Conservation (phyloP, 2,797 vertebrate species). For the Acridotheres tristis region DNA sequence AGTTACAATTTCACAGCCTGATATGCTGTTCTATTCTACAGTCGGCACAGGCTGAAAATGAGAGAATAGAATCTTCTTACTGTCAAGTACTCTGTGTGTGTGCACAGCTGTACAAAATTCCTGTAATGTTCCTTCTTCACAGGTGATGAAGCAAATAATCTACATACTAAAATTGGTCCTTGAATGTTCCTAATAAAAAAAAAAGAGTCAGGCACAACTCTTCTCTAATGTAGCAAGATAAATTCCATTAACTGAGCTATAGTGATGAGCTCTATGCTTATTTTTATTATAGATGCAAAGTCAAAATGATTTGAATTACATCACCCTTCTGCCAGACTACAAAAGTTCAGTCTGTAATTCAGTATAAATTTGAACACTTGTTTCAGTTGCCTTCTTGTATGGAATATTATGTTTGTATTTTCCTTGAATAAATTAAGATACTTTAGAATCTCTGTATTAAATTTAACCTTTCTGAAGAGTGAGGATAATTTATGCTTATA, state of each 20-base stretch:
- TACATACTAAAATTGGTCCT: background rate
- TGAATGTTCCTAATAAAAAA: background rate
- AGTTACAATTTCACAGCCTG: background rate
- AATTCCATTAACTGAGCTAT: background rate
- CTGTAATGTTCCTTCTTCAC: background rate
- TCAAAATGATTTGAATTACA: background rate
- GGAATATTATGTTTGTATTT: background rate
- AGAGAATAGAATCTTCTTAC: background rate
- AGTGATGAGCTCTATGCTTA: background rate
- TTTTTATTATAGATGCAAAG: background rate
- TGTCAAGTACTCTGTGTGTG: background rate
- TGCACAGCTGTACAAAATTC: background rate
- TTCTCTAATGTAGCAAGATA: background rate
- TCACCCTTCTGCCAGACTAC: background rate
- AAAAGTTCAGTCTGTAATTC: background rate
- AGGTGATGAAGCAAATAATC: background rate
- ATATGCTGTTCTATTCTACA: background rate
- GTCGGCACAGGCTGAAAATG: background rate
- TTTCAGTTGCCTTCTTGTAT: background rate
- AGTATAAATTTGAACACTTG: background rate
- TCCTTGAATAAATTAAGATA: background rate
- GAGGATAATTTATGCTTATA: background rate
- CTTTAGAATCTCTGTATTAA: background rate
- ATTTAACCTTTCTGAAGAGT: background rate
- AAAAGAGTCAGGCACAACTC: background rate